Evolutionary conservation across 2,888 invertebrate genomes (phyloP).

Genomic region (Dolichomitus sp.): DNA sequence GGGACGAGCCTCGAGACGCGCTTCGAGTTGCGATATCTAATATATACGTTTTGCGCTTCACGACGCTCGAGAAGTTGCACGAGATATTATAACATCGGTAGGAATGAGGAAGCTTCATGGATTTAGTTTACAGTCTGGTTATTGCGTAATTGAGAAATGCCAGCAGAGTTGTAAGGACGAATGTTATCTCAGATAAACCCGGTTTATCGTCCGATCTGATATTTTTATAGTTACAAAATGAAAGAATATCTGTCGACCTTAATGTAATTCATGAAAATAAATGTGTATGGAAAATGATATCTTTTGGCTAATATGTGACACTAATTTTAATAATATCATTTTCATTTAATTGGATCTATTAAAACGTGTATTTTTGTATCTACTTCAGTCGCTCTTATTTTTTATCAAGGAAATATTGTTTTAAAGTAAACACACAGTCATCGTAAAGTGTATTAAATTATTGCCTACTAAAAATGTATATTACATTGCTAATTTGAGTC

Average conservation of each 20-base stretch:
- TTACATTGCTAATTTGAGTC: not conserved
- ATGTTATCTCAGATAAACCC: not conserved
- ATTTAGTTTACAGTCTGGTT: slow-evolving; percentile 47
- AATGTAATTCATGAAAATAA: too few species aligned
- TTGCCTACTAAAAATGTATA: not conserved
- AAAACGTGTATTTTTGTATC: not conserved
- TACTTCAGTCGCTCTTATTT: not conserved
- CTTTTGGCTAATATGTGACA: not conserved
- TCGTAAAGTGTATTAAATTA: not conserved
- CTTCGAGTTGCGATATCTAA: slow-evolving; percentile 56
- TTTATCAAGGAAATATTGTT: too few species aligned
- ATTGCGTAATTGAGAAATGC: slow-evolving; percentile 54
- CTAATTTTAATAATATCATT: not conserved
- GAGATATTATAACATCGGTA: slow-evolving; percentile 55
- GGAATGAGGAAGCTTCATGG: slow-evolving; percentile 66
- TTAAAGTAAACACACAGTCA: not conserved
- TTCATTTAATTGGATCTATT: not conserved
- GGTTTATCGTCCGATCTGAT: not conserved
- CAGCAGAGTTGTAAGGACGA: slow-evolving; percentile 11
- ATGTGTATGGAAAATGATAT: not conserved
- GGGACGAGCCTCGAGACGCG: slow-evolving; percentile 40
- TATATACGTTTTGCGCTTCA: slow-evolving; percentile 38
- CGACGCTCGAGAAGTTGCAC: slow-evolving; percentile 23
- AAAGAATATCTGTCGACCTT: too few species aligned
- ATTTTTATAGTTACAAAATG: not conserved